Percentiles rank a stretch among this genome's conserved stretches.
Conservation (phyloP, 2,888 invertebrate genomes). For the Hypena proboscidalis region DNA sequence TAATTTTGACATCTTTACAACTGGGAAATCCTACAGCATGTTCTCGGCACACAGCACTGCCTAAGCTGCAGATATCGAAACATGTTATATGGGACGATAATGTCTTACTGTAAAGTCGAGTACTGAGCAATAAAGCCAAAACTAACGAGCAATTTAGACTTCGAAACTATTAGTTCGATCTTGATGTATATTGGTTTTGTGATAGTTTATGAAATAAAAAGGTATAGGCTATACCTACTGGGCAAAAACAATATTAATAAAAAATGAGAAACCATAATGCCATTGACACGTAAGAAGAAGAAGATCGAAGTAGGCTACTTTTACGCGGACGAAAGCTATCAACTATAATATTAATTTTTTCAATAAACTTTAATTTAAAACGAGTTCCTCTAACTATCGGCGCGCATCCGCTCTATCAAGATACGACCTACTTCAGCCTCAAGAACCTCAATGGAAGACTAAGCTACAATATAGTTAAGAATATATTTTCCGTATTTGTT, state of each 20-base stretch:
- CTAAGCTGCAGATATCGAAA: slow-evolving; percentile 19
- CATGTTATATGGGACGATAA: slow-evolving; percentile 15
- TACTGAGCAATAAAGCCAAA: slow-evolving; percentile 24
- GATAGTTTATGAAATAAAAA: too few species aligned
- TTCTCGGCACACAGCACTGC: slow-evolving; percentile 30
- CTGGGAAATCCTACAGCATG: slow-evolving; percentile 13
- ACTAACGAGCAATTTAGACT: slow-evolving; percentile 15
- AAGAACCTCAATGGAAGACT: background rate
- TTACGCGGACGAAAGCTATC: slow-evolving; percentile 26
- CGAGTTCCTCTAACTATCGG: background rate
- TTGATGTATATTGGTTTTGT: too few species aligned
- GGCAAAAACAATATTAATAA: too few species aligned
- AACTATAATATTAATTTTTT: slow-evolving; percentile 22
- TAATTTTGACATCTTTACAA: slow-evolving; percentile 10
- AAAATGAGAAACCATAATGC: too few species aligned
- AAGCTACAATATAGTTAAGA: background rate
- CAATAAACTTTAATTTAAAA: slow-evolving; percentile 14
- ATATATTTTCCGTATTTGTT: too few species aligned
- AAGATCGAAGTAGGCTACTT: too few species aligned
- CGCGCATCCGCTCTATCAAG: slow-evolving; percentile 3
- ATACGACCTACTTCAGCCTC: slow-evolving; percentile 4
- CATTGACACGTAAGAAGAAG: too few species aligned
- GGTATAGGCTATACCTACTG: too few species aligned
- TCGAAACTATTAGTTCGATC: slow-evolving; percentile 7
- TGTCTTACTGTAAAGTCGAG: slow-evolving; percentile 12